Evolutionary conservation across 2,797 vertebrate genomes (phyloP).

Genomic region (Melopsittacus undulatus): DNA sequence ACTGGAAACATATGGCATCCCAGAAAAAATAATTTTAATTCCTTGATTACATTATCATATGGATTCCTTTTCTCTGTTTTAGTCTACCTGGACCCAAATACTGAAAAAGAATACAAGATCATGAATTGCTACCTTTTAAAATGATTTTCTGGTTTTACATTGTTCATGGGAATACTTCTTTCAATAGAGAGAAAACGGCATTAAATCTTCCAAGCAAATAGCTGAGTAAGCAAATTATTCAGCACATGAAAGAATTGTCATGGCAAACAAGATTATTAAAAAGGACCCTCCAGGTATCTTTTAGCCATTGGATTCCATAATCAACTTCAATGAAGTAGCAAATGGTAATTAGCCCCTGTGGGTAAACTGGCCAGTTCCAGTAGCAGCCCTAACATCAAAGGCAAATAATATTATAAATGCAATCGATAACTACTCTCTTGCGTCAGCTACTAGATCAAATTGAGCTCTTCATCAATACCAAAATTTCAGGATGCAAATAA

Average conservation of each 20-base stretch:
- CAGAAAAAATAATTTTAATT: background rate
- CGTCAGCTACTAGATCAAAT: background rate
- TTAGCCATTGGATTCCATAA: background rate
- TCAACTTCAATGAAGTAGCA: background rate
- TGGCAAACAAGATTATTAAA: slow-evolving; percentile 19
- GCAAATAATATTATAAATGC: background rate
- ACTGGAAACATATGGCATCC: background rate
- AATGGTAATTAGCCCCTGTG: slow-evolving; percentile 32
- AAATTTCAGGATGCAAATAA: background rate
- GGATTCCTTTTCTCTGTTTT: background rate
- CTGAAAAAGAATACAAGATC: background rate
- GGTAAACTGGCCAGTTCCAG: background rate
- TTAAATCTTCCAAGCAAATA: background rate
- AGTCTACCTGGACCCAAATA: background rate
- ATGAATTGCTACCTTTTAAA: background rate
- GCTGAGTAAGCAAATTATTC: slow-evolving; percentile 16
- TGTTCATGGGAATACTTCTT: background rate
- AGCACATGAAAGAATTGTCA: background rate
- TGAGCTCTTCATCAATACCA: background rate
- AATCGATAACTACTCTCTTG: background rate
- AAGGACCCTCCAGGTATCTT: background rate
- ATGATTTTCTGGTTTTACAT: background rate
- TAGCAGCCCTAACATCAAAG: background rate
- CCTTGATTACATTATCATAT: background rate
- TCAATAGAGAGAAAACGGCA: background rate